Evolutionary conservation across 35 echinoderm and acorn worm species (phyloP).

Genomic region (Holothuria glaberrima): DNA sequence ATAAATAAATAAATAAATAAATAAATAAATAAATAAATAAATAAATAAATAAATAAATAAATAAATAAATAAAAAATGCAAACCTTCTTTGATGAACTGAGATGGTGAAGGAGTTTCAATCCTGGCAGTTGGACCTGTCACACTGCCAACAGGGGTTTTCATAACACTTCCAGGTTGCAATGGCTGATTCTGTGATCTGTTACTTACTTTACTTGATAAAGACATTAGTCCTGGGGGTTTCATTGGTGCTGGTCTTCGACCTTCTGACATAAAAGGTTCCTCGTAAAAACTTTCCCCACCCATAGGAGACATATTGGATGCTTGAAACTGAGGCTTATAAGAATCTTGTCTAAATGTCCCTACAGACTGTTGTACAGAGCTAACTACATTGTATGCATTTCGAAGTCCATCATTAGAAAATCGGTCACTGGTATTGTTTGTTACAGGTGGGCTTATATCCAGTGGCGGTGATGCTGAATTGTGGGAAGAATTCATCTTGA

Average conservation of each 20-base stretch:
- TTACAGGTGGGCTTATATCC: background rate
- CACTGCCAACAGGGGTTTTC: background rate
- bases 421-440: background rate
- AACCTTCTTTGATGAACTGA: constrained; percentile 42
- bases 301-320: background rate
- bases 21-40: no score
- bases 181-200: background rate
- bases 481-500: background rate
- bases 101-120: constrained; percentile 39
- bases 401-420: no score
- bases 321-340: background rate
- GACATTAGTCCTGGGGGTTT: constrained; percentile 24
- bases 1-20: no score
- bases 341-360: background rate
- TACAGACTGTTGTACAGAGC: no score
- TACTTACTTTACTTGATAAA: background rate
- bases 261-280: background rate
- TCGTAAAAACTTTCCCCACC: constrained; percentile 46
- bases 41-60: background rate
- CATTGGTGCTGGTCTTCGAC: background rate
- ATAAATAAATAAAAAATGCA: background rate
- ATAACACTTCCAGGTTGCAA: background rate
- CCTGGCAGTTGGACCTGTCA: background rate
- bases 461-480: background rate
- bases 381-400: no score